A percentile compares a stretch with the other conserved stretches of the same genome.
Conservation (phyloP, 2,113 vertebrate species). For the Catharus bicknelli region DNA sequence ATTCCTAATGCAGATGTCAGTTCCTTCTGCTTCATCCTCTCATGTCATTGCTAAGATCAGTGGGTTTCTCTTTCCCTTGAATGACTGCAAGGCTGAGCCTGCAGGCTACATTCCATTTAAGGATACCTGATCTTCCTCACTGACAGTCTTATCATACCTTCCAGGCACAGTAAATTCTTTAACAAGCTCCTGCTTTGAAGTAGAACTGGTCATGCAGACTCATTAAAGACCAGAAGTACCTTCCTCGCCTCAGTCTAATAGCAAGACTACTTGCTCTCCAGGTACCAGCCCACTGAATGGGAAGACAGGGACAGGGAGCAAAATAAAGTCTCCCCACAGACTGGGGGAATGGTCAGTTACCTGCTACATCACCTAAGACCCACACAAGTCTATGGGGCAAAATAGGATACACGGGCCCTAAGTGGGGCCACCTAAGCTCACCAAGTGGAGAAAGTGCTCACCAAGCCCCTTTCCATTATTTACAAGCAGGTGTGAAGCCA, state of each 20-base stretch:
- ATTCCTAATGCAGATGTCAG: background rate
- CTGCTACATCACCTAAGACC: background rate
- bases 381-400: accelerated
- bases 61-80: background rate
- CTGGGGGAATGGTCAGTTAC: background rate
- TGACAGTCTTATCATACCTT: background rate
- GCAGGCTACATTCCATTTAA: background rate
- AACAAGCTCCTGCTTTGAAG: background rate
- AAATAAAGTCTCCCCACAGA: background rate
- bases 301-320: background rate
- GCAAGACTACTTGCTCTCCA: background rate
- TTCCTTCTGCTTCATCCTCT: background rate
- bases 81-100: background rate
- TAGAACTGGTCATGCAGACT: background rate
- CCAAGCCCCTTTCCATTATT: background rate
- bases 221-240: background rate
- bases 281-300: background rate
- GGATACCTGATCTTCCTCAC: background rate
- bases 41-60: background rate
- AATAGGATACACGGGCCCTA: background rate
- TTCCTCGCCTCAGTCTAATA: background rate
- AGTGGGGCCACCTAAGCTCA: background rate
- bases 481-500: background rate
- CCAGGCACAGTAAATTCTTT: background rate
- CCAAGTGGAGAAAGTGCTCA: background rate